Percentiles rank a stretch among this genome's conserved stretches.
Evolutionary conservation across 1,140 invertebrate species (phyloP).

Genomic region (Cyclargus thomasi): DNA sequence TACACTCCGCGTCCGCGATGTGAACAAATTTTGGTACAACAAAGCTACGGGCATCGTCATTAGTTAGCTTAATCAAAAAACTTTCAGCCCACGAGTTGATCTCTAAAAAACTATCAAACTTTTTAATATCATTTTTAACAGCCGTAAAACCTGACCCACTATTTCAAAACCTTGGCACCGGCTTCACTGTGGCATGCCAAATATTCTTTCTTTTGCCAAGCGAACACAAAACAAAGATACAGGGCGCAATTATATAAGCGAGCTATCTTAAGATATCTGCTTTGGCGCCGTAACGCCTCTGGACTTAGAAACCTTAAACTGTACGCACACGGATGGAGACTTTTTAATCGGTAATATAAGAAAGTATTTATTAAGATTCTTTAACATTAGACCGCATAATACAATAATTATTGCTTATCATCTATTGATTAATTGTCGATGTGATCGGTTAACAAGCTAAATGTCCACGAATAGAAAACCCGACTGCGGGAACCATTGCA

Average conservation of each 20-base stretch:
- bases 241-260: background rate
- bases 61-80: background rate
- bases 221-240: slow-evolving; percentile 1
- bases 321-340: background rate
- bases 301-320: background rate
- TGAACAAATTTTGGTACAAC: no score
- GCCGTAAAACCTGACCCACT: background rate
- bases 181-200: background rate
- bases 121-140: slow-evolving; percentile 1
- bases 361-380: no score
- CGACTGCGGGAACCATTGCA: no score
- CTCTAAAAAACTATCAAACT: background rate
- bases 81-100: background rate
- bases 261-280: background rate
- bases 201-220: slow-evolving; percentile 1
- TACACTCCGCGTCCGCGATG: no score
- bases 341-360: no score
- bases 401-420: no score
- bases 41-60: background rate
- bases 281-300: background rate
- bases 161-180: background rate
- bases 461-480: no score
- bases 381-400: no score
- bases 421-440: no score
- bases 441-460: no score